Conservation (phyloP, 2,888 invertebrate genomes). For the Baronia brevicornis region DNA sequence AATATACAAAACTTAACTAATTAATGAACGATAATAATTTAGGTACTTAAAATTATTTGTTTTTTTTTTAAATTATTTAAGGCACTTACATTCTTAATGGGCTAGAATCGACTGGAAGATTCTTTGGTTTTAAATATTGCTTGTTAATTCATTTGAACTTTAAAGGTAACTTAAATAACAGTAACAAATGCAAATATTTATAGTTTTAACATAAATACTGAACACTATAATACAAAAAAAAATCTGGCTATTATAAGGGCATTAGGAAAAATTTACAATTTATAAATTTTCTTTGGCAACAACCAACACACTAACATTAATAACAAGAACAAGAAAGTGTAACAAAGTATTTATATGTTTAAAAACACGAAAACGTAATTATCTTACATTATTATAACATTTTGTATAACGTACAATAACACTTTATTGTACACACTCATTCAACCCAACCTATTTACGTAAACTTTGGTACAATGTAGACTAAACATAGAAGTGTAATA, state of each 20-base stretch:
- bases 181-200: slow-evolving; percentile 56
- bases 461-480: too few relatives aligned
- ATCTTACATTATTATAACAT: slow-evolving; percentile 40
- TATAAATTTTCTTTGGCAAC: slow-evolving; percentile 69
- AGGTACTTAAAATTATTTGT: slow-evolving; percentile 23
- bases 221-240: too few relatives aligned
- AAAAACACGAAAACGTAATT: slow-evolving; percentile 41
- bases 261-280: slow-evolving; percentile 33
- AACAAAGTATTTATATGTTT: slow-evolving; percentile 58
- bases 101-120: slow-evolving; percentile 63
- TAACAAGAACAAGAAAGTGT: slow-evolving; percentile 68
- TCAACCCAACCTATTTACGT: too few relatives aligned
- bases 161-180: slow-evolving; percentile 63
- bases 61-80: slow-evolving; percentile 23
- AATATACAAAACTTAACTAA: slow-evolving; percentile 22
- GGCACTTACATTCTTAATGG: slow-evolving; percentile 27
- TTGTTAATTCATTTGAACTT: slow-evolving; percentile 62
- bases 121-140: slow-evolving; percentile 65
- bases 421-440: too few relatives aligned
- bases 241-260: too few relatives aligned
- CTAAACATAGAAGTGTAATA: slow-evolving; percentile 3
- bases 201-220: too few relatives aligned
- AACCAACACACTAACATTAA: slow-evolving; percentile 70
- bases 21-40: slow-evolving; percentile 25
- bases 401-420: too few relatives aligned